Evolutionary conservation across 2,888 invertebrate species (phyloP).

Genomic region (Drymonia ruficornis): DNA sequence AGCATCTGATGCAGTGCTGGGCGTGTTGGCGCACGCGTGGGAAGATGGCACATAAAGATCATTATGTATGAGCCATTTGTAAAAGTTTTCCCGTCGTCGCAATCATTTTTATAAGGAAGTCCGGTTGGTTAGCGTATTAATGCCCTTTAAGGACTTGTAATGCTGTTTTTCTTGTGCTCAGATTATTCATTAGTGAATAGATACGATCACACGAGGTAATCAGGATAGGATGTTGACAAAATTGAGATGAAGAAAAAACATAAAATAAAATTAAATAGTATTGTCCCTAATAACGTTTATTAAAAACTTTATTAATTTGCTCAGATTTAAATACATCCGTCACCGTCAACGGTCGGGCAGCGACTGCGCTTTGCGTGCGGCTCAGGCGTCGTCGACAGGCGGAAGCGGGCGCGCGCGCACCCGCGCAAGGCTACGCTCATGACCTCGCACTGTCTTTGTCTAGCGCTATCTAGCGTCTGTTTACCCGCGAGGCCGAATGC

Average conservation of each 20-base stretch:
- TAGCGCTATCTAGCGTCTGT: conserved; percentile 82
- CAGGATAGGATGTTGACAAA: neutral
- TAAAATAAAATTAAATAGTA: neutral
- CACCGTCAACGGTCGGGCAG: conserved; percentile 49
- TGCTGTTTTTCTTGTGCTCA: conserved; percentile 15
- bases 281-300: neutral
- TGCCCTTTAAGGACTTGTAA: conserved; percentile 19
- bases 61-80: conserved; percentile 49
- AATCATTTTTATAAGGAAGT: conserved; percentile 45
- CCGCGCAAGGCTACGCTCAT: conserved; percentile 83
- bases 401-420: conserved; percentile 78
- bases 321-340: conserved; percentile 32
- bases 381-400: conserved; percentile 71
- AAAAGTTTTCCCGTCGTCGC: conserved; percentile 40
- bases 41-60: conserved; percentile 47
- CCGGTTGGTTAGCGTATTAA: conserved; percentile 21
- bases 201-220: neutral
- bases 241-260: too few species aligned
- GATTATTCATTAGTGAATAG: neutral
- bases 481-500: conserved; percentile 82
- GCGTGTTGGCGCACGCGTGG: conserved; percentile 43
- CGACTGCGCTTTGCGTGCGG: conserved; percentile 56
- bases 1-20: neutral
- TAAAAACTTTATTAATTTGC: neutral
- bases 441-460: conserved; percentile 84